Conservation (phyloP, 2,888 invertebrate species). For the Lasioglossum oenotherae region DNA sequence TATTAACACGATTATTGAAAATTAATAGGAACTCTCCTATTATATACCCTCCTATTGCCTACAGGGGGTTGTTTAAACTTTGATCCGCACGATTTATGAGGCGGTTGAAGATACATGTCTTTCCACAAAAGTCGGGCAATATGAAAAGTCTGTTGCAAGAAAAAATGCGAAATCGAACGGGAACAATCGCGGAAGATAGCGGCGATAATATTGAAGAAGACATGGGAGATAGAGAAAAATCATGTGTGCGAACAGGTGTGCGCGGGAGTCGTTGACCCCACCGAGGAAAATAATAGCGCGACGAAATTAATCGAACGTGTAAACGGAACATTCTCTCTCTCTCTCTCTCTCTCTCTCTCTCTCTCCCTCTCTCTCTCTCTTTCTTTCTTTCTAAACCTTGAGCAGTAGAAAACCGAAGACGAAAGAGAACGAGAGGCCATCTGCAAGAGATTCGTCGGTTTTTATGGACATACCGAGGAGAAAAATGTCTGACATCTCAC, state of each 20-base stretch:
- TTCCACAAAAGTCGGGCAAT: not conserved
- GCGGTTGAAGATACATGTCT: not conserved
- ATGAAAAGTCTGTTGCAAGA: not conserved
- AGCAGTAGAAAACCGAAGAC: not conserved
- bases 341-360: not conserved
- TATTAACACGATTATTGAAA: too few relatives aligned
- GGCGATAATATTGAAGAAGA: not conserved
- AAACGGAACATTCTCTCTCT: not conserved
- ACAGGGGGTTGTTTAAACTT: not conserved
- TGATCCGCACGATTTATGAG: not conserved
- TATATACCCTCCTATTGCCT: not conserved
- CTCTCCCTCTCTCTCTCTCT: not conserved
- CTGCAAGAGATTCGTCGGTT: constrained; percentile 51
- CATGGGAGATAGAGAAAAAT: not conserved
- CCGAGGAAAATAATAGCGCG: constrained; percentile 23
- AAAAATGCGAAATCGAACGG: not conserved
- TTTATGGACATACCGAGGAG: constrained; percentile 32
- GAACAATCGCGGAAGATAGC: not conserved
- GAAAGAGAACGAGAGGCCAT: not conserved
- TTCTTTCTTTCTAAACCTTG: not conserved
- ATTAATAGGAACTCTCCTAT: too few relatives aligned
- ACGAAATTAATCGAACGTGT: constrained; percentile 44
- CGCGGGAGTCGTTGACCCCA: constrained; percentile 31
- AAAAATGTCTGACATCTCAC: constrained; percentile 51
- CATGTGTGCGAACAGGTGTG: constrained; percentile 36